phyloP scores from a whole-genome alignment of 2,113 vertebrate species.

The Poecilia latipinna region DNA sequence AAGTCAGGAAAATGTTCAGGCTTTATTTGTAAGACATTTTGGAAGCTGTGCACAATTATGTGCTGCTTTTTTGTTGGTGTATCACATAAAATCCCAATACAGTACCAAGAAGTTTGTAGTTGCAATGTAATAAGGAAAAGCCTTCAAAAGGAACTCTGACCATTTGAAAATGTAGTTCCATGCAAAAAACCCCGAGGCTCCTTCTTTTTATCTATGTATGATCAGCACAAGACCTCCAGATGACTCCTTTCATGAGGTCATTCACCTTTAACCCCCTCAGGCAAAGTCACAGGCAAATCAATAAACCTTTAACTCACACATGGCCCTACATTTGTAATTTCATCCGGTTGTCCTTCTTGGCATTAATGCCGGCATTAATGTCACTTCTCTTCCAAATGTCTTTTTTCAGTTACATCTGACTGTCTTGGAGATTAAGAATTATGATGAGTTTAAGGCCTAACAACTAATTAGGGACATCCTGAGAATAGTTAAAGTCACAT shows the following conservation, averaged over 20 bases:
- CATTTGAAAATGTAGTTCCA: not conserved
- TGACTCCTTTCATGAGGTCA: slow-evolving; percentile 50
- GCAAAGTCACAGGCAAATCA: slow-evolving; percentile 54
- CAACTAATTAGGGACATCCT: not conserved
- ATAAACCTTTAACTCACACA: slow-evolving; percentile 55
- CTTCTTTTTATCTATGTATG: not conserved
- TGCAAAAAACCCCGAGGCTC: not conserved
- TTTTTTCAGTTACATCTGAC: not conserved
- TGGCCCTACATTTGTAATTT: slow-evolving; percentile 33
- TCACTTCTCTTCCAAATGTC: not conserved
- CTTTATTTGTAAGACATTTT: not conserved
- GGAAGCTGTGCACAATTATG: not conserved
- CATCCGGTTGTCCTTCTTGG: not conserved
- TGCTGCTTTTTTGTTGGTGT: not conserved
- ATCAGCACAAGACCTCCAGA: slow-evolving; percentile 32
- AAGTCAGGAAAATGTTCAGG: not conserved
- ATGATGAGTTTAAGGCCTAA: not conserved
- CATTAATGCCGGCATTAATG: too few relatives aligned
- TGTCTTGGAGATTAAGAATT: not conserved
- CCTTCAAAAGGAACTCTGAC: slow-evolving; percentile 1
- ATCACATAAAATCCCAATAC: not conserved
- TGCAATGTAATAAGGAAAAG: not conserved
- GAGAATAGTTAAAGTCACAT: not conserved
- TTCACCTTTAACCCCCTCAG: slow-evolving; percentile 56
- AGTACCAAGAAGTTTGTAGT: not conserved